phyloP scores from a whole-genome alignment of 2,888 invertebrate genomes.

The Cheilosia vernalis region DNA sequence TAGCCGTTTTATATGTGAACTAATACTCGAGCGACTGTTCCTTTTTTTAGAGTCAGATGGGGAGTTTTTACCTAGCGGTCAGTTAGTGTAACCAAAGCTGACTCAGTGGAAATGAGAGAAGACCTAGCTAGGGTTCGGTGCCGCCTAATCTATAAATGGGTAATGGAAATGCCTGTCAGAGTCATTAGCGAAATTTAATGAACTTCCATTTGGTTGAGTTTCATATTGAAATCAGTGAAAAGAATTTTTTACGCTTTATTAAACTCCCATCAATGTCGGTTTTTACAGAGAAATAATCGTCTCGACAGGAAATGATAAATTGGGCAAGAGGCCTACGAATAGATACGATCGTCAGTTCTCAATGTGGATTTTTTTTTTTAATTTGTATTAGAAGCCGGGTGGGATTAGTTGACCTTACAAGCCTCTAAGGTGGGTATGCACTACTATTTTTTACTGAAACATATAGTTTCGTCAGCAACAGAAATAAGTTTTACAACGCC shows the following conservation, averaged over 20 bases:
- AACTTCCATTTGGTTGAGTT: not conserved
- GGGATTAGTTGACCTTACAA: no score
- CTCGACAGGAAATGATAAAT: not conserved
- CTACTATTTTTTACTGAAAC: no score
- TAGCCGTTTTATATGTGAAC: not conserved
- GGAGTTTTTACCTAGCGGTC: constrained; percentile 28
- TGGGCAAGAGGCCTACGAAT: not conserved
- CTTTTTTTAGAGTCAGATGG: not conserved
- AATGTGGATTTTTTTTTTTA: no score
- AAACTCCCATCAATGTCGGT: not conserved
- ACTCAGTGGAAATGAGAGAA: not conserved
- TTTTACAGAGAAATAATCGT: not conserved
- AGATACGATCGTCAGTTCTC: no score
- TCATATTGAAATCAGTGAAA: not conserved
- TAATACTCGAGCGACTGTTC: not conserved
- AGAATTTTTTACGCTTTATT: not conserved
- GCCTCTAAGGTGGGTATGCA: no score
- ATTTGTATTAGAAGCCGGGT: no score
- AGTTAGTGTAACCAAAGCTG: constrained; percentile 26
- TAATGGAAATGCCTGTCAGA: not conserved
- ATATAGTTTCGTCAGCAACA: no score
- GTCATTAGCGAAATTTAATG: not conserved
- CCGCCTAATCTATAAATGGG: not conserved
- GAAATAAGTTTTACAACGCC: no score
- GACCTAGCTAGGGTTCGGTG: not conserved